Evolutionary conservation across 2,888 invertebrate species (phyloP), one percentile per base, ranked within the genome.

Genomic region (Latrodectus hesperus): DNA sequence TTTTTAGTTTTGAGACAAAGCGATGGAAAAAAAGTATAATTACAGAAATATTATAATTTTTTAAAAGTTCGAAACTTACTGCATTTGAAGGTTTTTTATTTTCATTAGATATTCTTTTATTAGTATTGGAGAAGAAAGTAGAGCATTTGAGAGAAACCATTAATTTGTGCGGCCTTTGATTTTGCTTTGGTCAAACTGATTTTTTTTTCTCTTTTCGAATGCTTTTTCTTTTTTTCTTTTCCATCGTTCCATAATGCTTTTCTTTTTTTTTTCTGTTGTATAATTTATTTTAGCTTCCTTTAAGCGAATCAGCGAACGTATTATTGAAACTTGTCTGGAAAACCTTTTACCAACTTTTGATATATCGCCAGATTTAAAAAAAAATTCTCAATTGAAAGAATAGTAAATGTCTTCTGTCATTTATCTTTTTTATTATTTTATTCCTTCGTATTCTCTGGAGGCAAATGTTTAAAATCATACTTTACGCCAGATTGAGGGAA

Each of bases 401-500:
- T 67, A 76, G 76, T 88, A 78, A 85, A 52, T 64, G 53, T 68
- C 68, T 79, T 78, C 74, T 51, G 91, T 65, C n/a, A 60, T 78
- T 87, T 38, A 12, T 64, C 76, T 60, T 65, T 16, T 53, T 55
- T 53, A 16, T 14, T 64, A 10, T 75, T 68, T 74, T 83, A 75
- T 73, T 74, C 74, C 74, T 82, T 78, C 53, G 67, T 67, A 70
- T 26, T 14, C 22, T 60, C 26, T 49, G 26, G 70, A 26, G 65
- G 55, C 60, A 53, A 76, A 65, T 75, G 53, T 76, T 83, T 70
- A 49, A n/a, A 98, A 98, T 93, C 97, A 98, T 93, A 97, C 97
- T 9, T 97, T 97, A 1, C 96, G 96, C 65, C 98, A 98, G 4
- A 97, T 98, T 91, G 98, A 98, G 12, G 60, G 6, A 60, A 60